phyloP scores from a whole-genome alignment of 1,140 invertebrate genomes.

The Eumaeus atala region DNA sequence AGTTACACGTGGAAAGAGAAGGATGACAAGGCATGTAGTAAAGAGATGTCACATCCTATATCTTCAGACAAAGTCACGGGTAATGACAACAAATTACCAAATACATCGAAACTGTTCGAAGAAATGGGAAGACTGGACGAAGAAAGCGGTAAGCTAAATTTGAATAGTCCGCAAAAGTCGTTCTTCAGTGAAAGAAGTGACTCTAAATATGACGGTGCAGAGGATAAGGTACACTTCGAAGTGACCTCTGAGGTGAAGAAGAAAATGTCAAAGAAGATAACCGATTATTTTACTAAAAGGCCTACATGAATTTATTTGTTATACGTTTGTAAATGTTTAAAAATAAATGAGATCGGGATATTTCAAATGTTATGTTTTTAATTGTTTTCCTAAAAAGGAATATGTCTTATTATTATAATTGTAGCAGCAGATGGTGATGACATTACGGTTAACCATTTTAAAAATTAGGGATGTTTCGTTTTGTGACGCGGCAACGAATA shows the following conservation, averaged over 20 bases:
- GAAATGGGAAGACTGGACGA: slow-evolving; percentile 50
- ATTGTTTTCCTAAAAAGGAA: slow-evolving; percentile 10
- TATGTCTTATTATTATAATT: neutral
- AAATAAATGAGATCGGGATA: too few species aligned
- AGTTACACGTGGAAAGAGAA: slow-evolving; percentile 11
- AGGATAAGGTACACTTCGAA: slow-evolving; percentile 29
- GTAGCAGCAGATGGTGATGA: too few species aligned
- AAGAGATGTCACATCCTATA: neutral
- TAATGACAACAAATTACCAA: slow-evolving; percentile 9
- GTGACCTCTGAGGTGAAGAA: slow-evolving; percentile 66
- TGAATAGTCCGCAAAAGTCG: slow-evolving; percentile 29
- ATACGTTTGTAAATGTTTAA: slow-evolving; percentile 11
- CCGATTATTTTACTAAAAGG: slow-evolving; percentile 59
- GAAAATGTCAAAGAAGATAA: slow-evolving; percentile 51
- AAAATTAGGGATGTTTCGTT: too few species aligned
- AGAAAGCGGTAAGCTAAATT: slow-evolving; percentile 38
- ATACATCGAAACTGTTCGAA: slow-evolving; percentile 39
- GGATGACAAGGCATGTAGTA: slow-evolving; percentile 8
- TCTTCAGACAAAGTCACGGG: slow-evolving; percentile 1
- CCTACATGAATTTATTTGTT: slow-evolving; percentile 30
- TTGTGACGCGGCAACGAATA: too few species aligned
- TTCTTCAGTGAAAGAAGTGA: slow-evolving; percentile 15
- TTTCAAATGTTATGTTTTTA: too few species aligned
- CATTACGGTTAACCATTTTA: too few species aligned
- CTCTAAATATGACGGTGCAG: slow-evolving; percentile 19